phyloP scores from a whole-genome alignment of 2,113 vertebrate genomes.

The Struthio camelus region DNA sequence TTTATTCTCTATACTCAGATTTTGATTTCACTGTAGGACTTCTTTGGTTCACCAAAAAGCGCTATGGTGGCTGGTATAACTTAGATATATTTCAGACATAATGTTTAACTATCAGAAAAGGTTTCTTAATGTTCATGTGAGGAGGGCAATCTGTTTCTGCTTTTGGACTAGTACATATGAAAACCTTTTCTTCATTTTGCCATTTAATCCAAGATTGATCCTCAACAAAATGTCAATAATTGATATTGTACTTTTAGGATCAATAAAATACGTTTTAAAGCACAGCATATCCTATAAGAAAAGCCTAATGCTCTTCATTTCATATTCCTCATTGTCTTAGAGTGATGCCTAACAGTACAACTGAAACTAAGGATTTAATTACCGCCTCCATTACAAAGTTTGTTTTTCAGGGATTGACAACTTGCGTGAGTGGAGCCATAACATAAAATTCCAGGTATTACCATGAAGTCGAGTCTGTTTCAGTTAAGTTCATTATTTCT shows the following conservation, averaged over 20 bases:
- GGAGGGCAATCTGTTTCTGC: constrained; percentile 34
- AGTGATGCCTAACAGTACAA: neutral
- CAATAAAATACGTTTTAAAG: constrained; percentile 68
- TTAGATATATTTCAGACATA: constrained; percentile 41
- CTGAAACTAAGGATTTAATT: neutral
- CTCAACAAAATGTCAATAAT: constrained; percentile 53
- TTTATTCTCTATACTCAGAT: constrained; percentile 22
- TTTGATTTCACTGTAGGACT: constrained; percentile 49
- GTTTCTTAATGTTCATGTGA: constrained; percentile 41
- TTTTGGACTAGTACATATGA: constrained; percentile 40
- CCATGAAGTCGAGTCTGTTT: neutral
- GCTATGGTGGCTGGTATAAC: constrained; percentile 33
- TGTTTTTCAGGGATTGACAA: neutral
- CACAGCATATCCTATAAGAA: constrained; percentile 23
- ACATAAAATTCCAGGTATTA: neutral
- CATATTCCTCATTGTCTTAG: constrained; percentile 25
- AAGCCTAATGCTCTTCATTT: constrained; percentile 46
- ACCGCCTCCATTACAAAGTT: neutral
- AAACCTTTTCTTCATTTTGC: constrained; percentile 53
- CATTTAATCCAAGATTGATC: constrained; percentile 51
- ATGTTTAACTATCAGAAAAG: constrained; percentile 58
- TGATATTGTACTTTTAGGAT: constrained; percentile 64
- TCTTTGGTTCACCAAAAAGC: constrained; percentile 48
- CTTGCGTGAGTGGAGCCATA: neutral
- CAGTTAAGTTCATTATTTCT: neutral